Percentiles rank a stretch among this genome's conserved stretches.
Evolutionary conservation across 2,797 vertebrate species (phyloP).

Genomic region (Sebastes oblongus): DNA sequence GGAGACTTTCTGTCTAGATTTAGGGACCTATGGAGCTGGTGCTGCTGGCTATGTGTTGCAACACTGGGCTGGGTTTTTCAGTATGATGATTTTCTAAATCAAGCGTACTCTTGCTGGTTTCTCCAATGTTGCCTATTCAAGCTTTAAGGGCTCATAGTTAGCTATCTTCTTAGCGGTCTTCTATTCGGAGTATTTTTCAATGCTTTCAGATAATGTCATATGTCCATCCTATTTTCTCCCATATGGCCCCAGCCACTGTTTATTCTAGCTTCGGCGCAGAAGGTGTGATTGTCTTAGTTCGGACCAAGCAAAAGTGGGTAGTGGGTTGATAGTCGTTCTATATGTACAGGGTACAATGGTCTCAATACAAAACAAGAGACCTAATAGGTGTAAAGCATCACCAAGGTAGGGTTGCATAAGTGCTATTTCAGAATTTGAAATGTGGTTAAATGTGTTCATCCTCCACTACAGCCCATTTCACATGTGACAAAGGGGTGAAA

Average conservation of each 20-base stretch:
- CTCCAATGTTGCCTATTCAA: too few species aligned
- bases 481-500: not conserved
- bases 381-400: not conserved
- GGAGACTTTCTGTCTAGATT: too few species aligned
- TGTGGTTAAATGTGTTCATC: not conserved
- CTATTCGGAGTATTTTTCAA: not conserved
- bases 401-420: not conserved
- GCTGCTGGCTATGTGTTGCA: too few species aligned
- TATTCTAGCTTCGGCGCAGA: not conserved
- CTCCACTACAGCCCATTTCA: not conserved
- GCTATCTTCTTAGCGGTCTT: not conserved
- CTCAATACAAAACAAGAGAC: not conserved
- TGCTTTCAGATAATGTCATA: not conserved
- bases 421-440: not conserved
- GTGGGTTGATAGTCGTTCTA: not conserved
- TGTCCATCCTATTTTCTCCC: not conserved
- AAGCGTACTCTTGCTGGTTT: too few species aligned
- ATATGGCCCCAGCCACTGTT: not conserved
- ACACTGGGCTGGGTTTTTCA: too few species aligned
- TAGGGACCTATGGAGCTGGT: too few species aligned
- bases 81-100: too few species aligned
- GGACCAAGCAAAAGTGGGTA: not conserved
- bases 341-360: not conserved
- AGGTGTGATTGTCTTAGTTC: not conserved
- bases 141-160: not conserved